Evolutionary conservation across 2,888 invertebrate species (phyloP).

Genomic region (Tholera decimalis): DNA sequence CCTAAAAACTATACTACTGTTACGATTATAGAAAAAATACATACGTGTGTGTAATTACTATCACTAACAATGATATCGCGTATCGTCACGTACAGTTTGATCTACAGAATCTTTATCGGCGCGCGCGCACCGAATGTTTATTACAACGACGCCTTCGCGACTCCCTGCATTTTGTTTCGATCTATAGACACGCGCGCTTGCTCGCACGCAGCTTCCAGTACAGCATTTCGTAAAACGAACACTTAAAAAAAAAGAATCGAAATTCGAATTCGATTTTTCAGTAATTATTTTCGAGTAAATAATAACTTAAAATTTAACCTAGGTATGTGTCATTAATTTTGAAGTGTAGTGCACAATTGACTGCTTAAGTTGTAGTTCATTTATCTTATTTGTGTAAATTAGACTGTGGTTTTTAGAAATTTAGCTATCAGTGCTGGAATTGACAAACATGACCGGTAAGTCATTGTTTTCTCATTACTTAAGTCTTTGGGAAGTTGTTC

Average conservation of each 20-base stretch:
- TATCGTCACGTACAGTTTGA: constrained; percentile 58
- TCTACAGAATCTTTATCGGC: constrained; percentile 55
- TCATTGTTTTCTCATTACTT: constrained; percentile 28
- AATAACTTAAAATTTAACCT: neutral
- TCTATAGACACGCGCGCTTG: constrained; percentile 67
- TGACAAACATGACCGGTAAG: constrained; percentile 63
- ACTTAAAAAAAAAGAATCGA: neutral
- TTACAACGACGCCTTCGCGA: constrained; percentile 64
- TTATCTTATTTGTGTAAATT: constrained; percentile 45
- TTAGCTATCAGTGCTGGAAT: constrained; percentile 58
- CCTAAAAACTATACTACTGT: neutral
- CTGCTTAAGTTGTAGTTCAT: constrained; percentile 25
- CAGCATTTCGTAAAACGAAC: constrained; percentile 19
- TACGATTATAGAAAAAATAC: neutral
- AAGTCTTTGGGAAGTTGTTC: constrained; percentile 24
- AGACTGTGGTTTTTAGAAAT: constrained; percentile 51
- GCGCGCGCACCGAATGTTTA: constrained; percentile 65
- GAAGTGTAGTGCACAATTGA: constrained; percentile 50
- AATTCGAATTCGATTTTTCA: constrained; percentile 11
- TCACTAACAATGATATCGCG: constrained; percentile 28
- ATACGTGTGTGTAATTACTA: constrained; percentile 20
- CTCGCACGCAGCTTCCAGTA: constrained; percentile 62
- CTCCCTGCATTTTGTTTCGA: constrained; percentile 68
- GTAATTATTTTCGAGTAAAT: constrained; percentile 12
- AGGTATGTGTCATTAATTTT: constrained; percentile 45